Base-by-base conservation (phyloP, 1,140 invertebrate species). In the Drosophila kurseongensis region DNA sequence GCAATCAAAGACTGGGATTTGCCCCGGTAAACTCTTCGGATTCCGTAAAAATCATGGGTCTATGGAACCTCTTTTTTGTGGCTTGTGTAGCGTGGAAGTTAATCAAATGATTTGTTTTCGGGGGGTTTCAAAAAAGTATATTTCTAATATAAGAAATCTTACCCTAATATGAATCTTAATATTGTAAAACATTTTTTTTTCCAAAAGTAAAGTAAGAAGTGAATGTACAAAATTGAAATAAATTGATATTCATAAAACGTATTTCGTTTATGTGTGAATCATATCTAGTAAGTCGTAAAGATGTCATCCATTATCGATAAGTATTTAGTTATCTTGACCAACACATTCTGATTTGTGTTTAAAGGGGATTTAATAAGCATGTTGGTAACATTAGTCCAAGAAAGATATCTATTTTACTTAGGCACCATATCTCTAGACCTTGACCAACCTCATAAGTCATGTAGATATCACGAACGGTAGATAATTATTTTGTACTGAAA, bases 1-100 rank as follows among this genome's bases (percentile, higher is more conserved):
- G 93, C 40, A 95, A 96, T 67, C 94, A 94, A 72, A 93, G 95
- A 56, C 93, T 96, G 68, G 96, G 96, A 60, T 96, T 92, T 47
- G 91, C 92, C 44, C 66, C 77, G 14, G 82, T 81, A 2, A 77
- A 71, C 3, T 77, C 76, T 35, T 13, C 52, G 3, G 7, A 10
- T 59, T 12, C n/a, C 5, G 4, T 29, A 0, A 27, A 10, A 0
- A 7, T 35, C 27, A 4, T 13, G 16, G 60, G 16, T 10, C 10
- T 36, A 5, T 42, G 66, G 65, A 48, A 23, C 9, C 12, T 7
- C 9, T 7, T 50, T 8, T 14, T 10, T 3, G 14, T 41, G 12
- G n/a, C 29, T 1, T 13, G 14, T 16, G 65, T 12, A n/a, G 5
- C 41, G 1, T 71, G 41, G 41, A 41, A 9, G 13, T 1, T 54